Evolutionary conservation across 2,888 invertebrate species (phyloP), one percentile per base, ranked within the genome.

Genomic region (Hirtodrosophila histrioides): DNA sequence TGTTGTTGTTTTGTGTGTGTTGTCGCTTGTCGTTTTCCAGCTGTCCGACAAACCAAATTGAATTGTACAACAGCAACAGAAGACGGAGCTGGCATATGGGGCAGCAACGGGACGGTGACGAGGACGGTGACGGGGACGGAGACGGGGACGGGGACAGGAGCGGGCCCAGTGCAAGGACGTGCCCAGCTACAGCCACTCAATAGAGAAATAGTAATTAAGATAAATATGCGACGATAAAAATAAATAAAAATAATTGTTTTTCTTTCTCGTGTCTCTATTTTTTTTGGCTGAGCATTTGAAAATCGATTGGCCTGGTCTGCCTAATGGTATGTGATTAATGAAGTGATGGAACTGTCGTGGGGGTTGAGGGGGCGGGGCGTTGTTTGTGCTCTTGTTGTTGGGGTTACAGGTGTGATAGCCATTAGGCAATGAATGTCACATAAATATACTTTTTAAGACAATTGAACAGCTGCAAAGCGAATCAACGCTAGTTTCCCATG

Each of bases 181-280:
- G 45, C 24, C 23, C 29, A 33, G 62, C 56, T 56, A 69, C 66
- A 55, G 63, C 51, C 73, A 80, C 76, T 86, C 84, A 88, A 80
- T 72, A 70, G 73, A 75, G 80, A 70, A 86, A 86, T 88, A 78
- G 86, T 85, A 85, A 85, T 85, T 85, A 86, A 88, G 85, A 85
- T 85, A 83, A 86, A 86, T 86, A 86, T 73, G 86, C 76, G 62
- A 65, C 74, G 85, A 85, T 85, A 88, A 78, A 75, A 69, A 69
- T 78, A 88, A 83, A 81, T 86, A 86, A 88, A 86, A 80, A 86
- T 88, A 85, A 88, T 85, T 88, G 73, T 83, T 66, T 69, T 51
- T 80, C 54, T 57, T 54, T 37, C 53, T 56, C 35, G 36, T 40
- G 44, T 51, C 35, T 60, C 46, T 56, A 43, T 69, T 64, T 46